These are phyloP conservation scores for Tupaia tana DNA, from an alignment of 2,113 vertebrate species.

Conservation along the genomic window DNA sequence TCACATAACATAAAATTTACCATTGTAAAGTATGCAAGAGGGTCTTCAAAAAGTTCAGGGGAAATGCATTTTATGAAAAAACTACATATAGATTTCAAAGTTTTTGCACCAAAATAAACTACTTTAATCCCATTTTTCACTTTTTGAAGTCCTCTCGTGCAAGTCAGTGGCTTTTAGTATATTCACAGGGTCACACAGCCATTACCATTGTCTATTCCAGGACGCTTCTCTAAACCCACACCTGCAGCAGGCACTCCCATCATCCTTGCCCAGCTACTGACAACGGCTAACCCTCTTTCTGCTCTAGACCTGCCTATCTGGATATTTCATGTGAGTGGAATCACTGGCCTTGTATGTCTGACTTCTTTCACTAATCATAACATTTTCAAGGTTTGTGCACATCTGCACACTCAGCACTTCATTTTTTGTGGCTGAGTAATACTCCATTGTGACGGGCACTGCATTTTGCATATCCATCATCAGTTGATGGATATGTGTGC, in stretches of 20 bases:
- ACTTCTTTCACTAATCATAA: neutral
- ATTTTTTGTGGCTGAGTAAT: neutral
- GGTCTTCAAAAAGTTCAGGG: too few species aligned
- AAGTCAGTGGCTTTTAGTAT: neutral
- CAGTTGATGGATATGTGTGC: neutral
- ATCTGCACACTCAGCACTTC: neutral
- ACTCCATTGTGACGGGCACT: neutral
- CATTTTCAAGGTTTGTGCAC: neutral
- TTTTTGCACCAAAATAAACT: too few species aligned
- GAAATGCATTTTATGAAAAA: too few species aligned
- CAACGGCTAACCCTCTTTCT: slow-evolving; percentile 2
- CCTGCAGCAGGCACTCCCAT: neutral
- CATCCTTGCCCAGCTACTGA: too few species aligned
- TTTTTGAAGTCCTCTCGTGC: too few species aligned
- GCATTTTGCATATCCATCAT: neutral
- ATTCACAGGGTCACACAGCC: neutral
- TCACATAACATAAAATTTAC: neutral
- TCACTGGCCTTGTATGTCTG: neutral
- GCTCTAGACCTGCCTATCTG: neutral
- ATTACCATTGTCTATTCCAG: neutral
- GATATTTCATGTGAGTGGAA: neutral
- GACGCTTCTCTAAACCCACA: neutral
- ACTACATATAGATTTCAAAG: too few species aligned
- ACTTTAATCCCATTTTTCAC: too few species aligned
- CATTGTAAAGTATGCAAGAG: neutral